Conservation (phyloP, 2,888 invertebrate species). For the Geophilus truncorum region DNA sequence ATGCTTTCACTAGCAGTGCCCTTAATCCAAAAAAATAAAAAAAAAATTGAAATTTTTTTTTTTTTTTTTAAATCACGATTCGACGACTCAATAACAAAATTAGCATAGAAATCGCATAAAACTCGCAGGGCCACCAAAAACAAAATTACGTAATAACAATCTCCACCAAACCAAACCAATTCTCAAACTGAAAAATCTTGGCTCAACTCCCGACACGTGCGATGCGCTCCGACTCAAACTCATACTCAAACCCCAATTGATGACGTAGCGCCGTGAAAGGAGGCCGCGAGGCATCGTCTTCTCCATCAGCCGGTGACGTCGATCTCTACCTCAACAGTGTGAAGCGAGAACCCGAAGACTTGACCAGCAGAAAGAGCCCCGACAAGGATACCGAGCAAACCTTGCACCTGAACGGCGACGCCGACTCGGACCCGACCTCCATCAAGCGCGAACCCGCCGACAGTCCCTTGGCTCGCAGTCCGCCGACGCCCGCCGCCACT, state of each 20-base stretch:
- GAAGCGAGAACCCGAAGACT: slow-evolving; percentile 76
- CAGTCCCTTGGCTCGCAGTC: slow-evolving; percentile 57
- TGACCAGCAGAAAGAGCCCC: slow-evolving; percentile 48
- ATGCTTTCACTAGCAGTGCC: no score
- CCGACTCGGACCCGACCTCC: slow-evolving; percentile 32
- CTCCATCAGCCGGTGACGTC: slow-evolving; percentile 44
- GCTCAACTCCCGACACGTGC: background rate
- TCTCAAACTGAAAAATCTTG: background rate
- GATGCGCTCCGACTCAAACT: background rate
- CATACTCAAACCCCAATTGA: background rate
- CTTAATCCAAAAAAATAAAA: no score
- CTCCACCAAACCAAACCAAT: no score
- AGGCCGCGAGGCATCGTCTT: slow-evolving; percentile 32
- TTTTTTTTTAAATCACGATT: no score
- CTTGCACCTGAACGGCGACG: slow-evolving; percentile 38
- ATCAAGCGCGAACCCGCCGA: slow-evolving; percentile 54
- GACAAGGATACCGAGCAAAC: slow-evolving; percentile 21
- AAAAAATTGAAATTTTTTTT: no score
- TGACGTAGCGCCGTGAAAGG: background rate
- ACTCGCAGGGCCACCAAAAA: no score
- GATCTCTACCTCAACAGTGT: slow-evolving; percentile 66
- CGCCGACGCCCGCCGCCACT: background rate
- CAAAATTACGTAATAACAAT: no score
- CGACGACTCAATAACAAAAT: no score
- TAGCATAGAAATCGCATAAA: no score